Base-by-base conservation (phyloP, 2,797 vertebrate species). In the Rhabdophis nuchalis region DNA sequence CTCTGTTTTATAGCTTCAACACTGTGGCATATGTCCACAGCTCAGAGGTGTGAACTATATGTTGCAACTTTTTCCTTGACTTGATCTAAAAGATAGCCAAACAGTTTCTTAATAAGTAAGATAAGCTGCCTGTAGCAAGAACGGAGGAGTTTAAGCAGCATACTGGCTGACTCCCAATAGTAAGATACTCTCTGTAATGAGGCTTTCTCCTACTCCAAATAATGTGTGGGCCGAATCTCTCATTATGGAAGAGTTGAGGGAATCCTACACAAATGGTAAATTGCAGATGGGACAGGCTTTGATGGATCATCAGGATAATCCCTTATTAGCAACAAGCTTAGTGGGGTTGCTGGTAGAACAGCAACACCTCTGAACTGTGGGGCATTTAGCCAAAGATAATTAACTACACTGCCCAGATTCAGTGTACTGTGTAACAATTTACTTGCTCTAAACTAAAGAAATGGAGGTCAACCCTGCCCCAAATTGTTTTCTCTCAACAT, bases 301-400 rank as follows among this genome's bases (percentile, higher is more conserved):
- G 92, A 93, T 91, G 68, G 85, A 87, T 88, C 92, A 88, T 90
- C 89, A 60, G 64, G 57, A 85, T 88, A 91, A 93, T 93, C 94
- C 95, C 96, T 97, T 97, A 97, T 96, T 95, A 96, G 93, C 88
- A 94, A 94, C 91, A 89, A 94, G 89, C 92, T 92, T 95, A 94
- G 95, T 94, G 95, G 91, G 85, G 91, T 94, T 95, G 94, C 93
- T 93, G 93, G 92, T 0, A 0, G 93, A 91, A 92, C 94, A 92
- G 89, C 92, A 94, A 88, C 93, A 93, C 93, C 94, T 96, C 95
- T 96, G 93, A 95, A 94, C 95, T 92, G 13, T 89, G 95, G 92
- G 89, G 92, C 94, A 95, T 93, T 92, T 95, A 94, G 93, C 96
- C 87, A 92, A 0, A 0, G 91, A 91, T 96, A 97, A 97, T 96